These are phyloP conservation scores for Lacanobia oleracea DNA, from an alignment of 2,888 invertebrate genomes.

Conservation along the genomic window DNA sequence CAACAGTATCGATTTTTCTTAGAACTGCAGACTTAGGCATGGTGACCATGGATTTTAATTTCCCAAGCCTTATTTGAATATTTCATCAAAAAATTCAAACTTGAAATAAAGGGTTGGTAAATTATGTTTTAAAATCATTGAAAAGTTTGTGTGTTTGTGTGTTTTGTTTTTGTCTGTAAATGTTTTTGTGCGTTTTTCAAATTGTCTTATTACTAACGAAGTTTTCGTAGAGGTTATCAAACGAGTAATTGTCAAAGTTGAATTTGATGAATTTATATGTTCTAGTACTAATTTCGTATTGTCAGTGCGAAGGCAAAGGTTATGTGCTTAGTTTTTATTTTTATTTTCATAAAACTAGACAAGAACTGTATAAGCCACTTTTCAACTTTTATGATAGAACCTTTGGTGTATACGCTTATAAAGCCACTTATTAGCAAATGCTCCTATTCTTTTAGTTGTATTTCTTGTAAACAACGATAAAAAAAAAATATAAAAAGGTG, in stretches of 20 bases:
- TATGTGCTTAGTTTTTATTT: no score
- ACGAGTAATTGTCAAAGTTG: slow-evolving; percentile 25
- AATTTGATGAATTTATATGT: neutral
- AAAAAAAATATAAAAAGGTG: no score
- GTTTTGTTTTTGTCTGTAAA: no score
- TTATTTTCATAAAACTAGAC: neutral
- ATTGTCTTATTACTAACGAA: slow-evolving; percentile 35
- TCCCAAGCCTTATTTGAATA: slow-evolving; percentile 6
- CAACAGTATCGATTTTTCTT: slow-evolving; percentile 56
- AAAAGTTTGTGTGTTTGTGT: no score
- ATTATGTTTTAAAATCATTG: slow-evolving; percentile 6
- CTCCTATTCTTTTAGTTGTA: neutral
- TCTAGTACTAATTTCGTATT: neutral
- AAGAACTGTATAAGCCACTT: neutral
- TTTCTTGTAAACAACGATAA: neutral
- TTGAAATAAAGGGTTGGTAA: neutral
- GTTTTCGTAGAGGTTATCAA: slow-evolving; percentile 8
- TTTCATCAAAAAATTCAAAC: slow-evolving; percentile 41
- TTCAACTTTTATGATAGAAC: neutral
- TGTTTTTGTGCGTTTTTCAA: slow-evolving; percentile 26
- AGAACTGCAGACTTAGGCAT: slow-evolving; percentile 47
- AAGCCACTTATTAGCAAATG: neutral
- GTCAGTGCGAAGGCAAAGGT: neutral
- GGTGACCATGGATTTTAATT: slow-evolving; percentile 29
- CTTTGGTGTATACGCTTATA: neutral